These are phyloP conservation scores for Ormyrus labotus DNA, from an alignment of 2,888 invertebrate genomes.

Conservation along the genomic window DNA sequence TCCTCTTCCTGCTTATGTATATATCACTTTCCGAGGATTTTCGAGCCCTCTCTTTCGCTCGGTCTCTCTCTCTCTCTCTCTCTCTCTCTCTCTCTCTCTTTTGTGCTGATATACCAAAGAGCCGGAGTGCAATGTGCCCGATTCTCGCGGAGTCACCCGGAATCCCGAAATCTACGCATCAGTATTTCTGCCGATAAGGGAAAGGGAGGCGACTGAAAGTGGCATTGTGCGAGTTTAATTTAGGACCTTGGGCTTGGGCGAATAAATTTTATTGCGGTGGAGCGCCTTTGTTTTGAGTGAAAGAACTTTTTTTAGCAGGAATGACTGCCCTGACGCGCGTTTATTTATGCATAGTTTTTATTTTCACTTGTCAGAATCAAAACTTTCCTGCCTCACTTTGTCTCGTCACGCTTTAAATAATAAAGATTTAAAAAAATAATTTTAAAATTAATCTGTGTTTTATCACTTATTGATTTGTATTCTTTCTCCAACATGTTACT, in stretches of 20 bases:
- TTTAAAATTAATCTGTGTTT: too few relatives aligned
- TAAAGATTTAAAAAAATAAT: too few relatives aligned
- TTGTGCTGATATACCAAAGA: not conserved
- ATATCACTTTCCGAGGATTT: constrained; percentile 41
- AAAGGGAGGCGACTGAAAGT: not conserved
- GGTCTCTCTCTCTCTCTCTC: not conserved
- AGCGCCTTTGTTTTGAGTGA: not conserved
- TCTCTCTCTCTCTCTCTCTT: not conserved
- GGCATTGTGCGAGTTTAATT: constrained; percentile 44
- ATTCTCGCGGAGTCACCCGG: constrained; percentile 14
- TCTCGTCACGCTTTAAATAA: too few relatives aligned
- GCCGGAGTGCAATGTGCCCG: constrained; percentile 31
- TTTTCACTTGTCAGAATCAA: too few relatives aligned
- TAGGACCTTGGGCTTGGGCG: constrained; percentile 22
- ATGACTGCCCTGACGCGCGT: too few relatives aligned
- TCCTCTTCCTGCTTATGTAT: not conserved
- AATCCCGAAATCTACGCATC: constrained; percentile 29
- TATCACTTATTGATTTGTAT: too few relatives aligned
- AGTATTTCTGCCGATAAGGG: constrained; percentile 42
- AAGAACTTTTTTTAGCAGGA: not conserved
- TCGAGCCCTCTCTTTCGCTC: not conserved
- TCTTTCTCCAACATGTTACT: too few relatives aligned
- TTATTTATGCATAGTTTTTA: too few relatives aligned
- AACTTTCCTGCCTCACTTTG: too few relatives aligned
- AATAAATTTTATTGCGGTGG: constrained; percentile 7